Evolutionary conservation across 2,113 vertebrate species (phyloP), one percentile per base, ranked within the genome.

Genomic region (Serinus canaria): DNA sequence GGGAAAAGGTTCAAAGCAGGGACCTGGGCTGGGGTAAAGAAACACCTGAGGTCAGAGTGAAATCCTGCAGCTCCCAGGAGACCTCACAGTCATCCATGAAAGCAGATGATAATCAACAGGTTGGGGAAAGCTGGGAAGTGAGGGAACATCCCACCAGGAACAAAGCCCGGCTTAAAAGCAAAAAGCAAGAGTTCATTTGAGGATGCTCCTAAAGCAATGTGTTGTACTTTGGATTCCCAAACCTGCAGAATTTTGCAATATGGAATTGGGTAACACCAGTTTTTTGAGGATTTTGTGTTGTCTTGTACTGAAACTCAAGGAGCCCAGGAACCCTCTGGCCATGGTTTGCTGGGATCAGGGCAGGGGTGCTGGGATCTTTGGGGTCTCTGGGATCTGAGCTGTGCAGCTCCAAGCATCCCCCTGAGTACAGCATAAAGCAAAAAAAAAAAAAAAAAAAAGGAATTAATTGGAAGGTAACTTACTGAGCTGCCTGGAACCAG

Each of bases 11-110:
- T 84, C 3, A 11, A 41, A 67, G 43, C 19, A 39, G 89, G 72
- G 92, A 93, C 58, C 89, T 27, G 39, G 30, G 62, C 87, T 91
- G 89, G 64, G 49, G 66, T 47, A 47, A 95, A 94, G 55, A 35
- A 72, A 68, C 69, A 74, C 67, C 62, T 60, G 76, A 91, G 84
- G 47, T 88, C 94, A 89, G 41, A 7, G 22, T 74, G 91, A 83
- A 80, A 83, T 83, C 89, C 94, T 83, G 46, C 89, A 72, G 52
- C 59, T 93, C 95, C 49, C 72, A 33, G 80, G 58, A 95, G 73
- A 47, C 3, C 4, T 62, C 79, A 80, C 16, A 53, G 64, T 49
- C 12, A 64, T 77, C 87, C 35, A 12, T 23, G 84, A 68, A 76
- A 94, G 24, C 21, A 84, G 12, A 4, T 62, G 19, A 14, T 22